phyloP scores from a whole-genome alignment of 2,113 vertebrate genomes.

The Myodes glareolus region DNA sequence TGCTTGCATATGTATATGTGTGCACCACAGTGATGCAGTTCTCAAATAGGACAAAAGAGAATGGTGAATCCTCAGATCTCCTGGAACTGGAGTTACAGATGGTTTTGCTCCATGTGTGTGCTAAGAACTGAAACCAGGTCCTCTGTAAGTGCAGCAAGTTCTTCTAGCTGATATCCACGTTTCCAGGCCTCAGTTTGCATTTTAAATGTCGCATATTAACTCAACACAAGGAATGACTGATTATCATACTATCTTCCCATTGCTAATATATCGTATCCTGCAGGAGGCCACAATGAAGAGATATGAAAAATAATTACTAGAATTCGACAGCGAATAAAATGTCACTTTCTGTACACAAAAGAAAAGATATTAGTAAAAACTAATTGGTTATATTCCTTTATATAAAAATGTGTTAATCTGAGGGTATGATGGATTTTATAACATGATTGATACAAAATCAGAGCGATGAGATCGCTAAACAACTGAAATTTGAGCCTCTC shows the following conservation, averaged over 20 bases:
- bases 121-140: neutral
- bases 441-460: neutral
- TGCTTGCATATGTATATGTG: neutral
- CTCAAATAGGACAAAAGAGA: neutral
- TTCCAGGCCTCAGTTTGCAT: too few species aligned
- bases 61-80: neutral
- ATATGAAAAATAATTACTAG: neutral
- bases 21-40: neutral
- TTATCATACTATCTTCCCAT: neutral
- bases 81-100: neutral
- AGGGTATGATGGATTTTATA: slow-evolving; percentile 13
- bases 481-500: neutral
- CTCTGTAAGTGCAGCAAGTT: too few species aligned
- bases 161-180: neutral
- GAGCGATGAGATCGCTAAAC: slow-evolving; percentile 6
- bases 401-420: slow-evolving; percentile 11
- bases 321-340: neutral
- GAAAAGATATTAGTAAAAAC: slow-evolving; percentile 12
- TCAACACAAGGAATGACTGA: neutral
- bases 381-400: neutral
- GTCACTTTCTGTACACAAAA: neutral
- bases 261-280: neutral
- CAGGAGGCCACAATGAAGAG: neutral
- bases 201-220: neutral
- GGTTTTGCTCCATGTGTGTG: neutral